Conservation (phyloP, 2,797 vertebrate species). For the Sardinella longiceps region DNA sequence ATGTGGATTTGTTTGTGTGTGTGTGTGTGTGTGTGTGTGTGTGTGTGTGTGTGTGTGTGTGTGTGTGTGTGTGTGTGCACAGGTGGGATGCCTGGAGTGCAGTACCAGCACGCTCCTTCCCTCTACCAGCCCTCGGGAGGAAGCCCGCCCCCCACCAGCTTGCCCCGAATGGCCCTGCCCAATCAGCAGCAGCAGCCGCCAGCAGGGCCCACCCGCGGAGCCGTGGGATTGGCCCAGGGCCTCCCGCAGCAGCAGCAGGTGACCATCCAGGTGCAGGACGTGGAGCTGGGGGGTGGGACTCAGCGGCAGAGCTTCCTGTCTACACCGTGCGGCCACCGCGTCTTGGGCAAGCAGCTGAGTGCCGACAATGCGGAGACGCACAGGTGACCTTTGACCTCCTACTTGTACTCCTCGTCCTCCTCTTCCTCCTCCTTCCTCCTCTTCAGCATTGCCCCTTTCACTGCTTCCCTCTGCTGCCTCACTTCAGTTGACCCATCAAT, state of each 20-base stretch:
- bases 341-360: slow-evolving; percentile 96
- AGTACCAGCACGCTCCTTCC: slow-evolving; percentile 83
- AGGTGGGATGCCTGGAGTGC: slow-evolving; percentile 84
- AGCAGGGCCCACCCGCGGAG: slow-evolving; percentile 59
- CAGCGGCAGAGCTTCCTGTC: slow-evolving; percentile 85
- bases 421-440: slow-evolving; percentile 26
- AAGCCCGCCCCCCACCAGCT: slow-evolving; percentile 84
- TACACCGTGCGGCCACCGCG: slow-evolving; percentile 84
- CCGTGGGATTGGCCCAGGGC: slow-evolving; percentile 65
- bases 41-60: neutral
- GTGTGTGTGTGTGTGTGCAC: neutral
- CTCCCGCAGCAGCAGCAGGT: slow-evolving; percentile 82
- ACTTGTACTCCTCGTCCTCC: slow-evolving; percentile 38
- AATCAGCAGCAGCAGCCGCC: slow-evolving; percentile 71
- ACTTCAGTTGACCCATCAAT: neutral
- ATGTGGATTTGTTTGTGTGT: neutral
- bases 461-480: neutral
- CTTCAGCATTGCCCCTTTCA: slow-evolving; percentile 7
- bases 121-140: slow-evolving; percentile 86
- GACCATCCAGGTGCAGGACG: slow-evolving; percentile 93
- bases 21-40: neutral
- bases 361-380: slow-evolving; percentile 95
- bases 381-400: slow-evolving; percentile 79
- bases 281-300: slow-evolving; percentile 73
- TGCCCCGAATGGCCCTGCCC: slow-evolving; percentile 79